Base-by-base conservation (phyloP, 2,888 invertebrate species). In the Palloptera scutellata region DNA sequence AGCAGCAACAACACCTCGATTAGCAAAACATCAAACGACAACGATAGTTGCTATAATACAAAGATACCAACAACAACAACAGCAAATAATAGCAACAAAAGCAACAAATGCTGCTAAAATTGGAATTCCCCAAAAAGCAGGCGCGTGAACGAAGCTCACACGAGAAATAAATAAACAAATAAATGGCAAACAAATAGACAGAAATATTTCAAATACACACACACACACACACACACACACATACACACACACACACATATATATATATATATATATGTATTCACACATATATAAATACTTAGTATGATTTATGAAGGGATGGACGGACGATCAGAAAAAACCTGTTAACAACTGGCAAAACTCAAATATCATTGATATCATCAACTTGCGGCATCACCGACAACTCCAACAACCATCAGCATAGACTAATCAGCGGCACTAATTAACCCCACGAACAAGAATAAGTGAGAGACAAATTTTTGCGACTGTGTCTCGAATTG, bases 41-140 rank as follows among this genome's bases (percentile, higher is more conserved):
- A n/a, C 13, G 40, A 30, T 1, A 57, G n/a, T 19, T 12, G 40
- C 15, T 57, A 52, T 15, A 42, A 57, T 11, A 45, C 1, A 12
- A 45, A 48, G 48, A 13, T 5, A 48, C 15, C 12, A 62, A 40
- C n/a, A 40, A 12, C 57, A 57, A 30, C 57, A 57, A 20, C 11
- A 1, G 20, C 41, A 42, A n/a, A 62, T 45, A n/a, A 61, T 15
- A 13, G 55, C 55, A 19, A 63, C 45, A 30, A 42, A 6, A 15
- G 40, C 45, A 62, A 54, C 20, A 57, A 20, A 54, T 15, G 59
- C 52, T 17, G 52, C 59, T 40, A 42, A n/a, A 65, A 60, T 67
- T 45, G 67, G 67, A 67, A 67, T 67, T 67, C 67, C 67, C 67
- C 64, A 67, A 60, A 59, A 43, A 60, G 59, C 48, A 41, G 64